Base-by-base conservation (phyloP, 2,797 vertebrate genomes). In the Thunnus albacares region DNA sequence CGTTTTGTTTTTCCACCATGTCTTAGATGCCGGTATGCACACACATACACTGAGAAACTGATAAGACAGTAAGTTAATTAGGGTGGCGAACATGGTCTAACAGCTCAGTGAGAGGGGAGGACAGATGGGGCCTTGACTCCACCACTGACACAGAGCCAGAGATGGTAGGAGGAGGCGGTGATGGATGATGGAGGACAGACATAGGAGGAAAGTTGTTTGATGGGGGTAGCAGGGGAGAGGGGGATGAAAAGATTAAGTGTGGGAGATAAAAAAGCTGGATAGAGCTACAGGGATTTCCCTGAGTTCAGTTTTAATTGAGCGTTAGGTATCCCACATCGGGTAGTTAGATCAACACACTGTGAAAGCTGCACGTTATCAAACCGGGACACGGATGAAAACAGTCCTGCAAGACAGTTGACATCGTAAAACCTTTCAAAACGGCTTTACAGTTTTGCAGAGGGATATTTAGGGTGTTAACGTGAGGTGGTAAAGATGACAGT, bases 41-140 rank as follows among this genome's bases (percentile, higher is more conserved):
- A 63, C 69, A 67, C 71, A 68, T 26, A 38, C 73, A 67, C 71
- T 63, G 22, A 58, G 53, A 66, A 86, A 65, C 84, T 77, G 94
- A 95, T 95, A 95, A 95, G 91, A 75, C 85, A 33, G 83, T 93
- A 92, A 93, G 93, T 94, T 95, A 95, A 96, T 96, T 95, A 95
- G 93, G 87, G 91, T 90, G 87, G 87, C 41, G 87, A 94, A 88
- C 87, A 89, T 85, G 83, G 90, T 93, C 90, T 92, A 93, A 90
- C 90, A 88, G 84, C 90, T 93, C 90, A 84, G 81, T 74, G 90
- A 93, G 87, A 90, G 74, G 89, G 88, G 91, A 90, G 93, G 89
- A 94, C 91, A 93, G 92, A 88, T 85, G 83, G 47, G 93, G 90
- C 95, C 95, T 95, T 95, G 95, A 96, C 95, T 95, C 90, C 71